These are phyloP conservation scores for Passer domesticus DNA, from an alignment of 2,113 vertebrate species.

Conservation along the genomic window DNA sequence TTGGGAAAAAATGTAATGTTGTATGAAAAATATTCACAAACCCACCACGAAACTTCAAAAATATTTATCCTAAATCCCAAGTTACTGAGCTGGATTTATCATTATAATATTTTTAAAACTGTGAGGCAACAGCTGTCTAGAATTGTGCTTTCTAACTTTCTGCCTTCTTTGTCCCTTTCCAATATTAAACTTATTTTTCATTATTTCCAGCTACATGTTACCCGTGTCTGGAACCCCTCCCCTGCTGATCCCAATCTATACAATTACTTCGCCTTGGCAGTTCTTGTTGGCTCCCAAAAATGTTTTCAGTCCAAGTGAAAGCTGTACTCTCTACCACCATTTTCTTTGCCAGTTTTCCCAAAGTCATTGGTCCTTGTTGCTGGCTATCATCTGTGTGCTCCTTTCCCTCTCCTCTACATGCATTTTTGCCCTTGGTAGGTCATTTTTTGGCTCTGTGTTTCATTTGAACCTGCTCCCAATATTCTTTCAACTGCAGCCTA, in stretches of 20 bases:
- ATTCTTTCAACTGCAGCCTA: not conserved
- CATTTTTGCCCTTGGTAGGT: not conserved
- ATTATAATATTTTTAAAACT: not conserved
- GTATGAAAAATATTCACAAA: not conserved
- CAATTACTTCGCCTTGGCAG: slow-evolving; percentile 49
- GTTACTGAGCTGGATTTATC: not conserved
- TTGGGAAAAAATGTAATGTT: not conserved
- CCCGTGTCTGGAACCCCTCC: not conserved
- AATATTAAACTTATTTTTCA: not conserved
- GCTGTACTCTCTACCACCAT: not conserved
- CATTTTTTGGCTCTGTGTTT: not conserved
- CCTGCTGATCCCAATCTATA: slow-evolving; percentile 3
- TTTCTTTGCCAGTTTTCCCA: not conserved
- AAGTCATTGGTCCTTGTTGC: not conserved
- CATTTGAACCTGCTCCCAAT: not conserved
- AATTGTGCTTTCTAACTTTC: not conserved
- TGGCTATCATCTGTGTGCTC: not conserved
- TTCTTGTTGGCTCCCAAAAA: slow-evolving; percentile 14
- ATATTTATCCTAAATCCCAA: not conserved
- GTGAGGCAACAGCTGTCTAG: not conserved
- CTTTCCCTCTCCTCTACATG: not conserved
- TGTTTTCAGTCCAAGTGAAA: slow-evolving; percentile 6
- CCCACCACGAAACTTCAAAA: accelerated
- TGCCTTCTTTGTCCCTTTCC: not conserved
- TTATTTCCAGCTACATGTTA: slow-evolving; percentile 2